A percentile compares a stretch with the other conserved stretches of the same genome.
Conservation (phyloP, 2,797 vertebrate genomes). For the Halcyon badia region DNA sequence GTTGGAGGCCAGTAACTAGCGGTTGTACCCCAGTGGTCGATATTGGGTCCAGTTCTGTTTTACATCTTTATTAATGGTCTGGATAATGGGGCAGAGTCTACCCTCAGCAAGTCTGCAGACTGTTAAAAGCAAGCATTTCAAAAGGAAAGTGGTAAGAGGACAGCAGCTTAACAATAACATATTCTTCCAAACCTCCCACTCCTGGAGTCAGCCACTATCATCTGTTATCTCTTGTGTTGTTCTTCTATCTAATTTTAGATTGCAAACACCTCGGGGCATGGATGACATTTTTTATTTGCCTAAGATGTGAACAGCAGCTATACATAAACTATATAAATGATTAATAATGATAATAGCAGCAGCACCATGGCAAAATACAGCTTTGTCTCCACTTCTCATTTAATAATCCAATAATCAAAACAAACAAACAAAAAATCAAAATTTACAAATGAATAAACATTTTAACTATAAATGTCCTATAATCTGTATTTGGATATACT, state of each 20-base stretch:
- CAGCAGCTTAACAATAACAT: neutral
- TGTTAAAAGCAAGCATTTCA: neutral
- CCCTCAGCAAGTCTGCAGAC: neutral
- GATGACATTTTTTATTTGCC: conserved; percentile 21
- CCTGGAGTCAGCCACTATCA: neutral
- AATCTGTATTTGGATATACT: neutral
- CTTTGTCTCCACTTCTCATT: neutral
- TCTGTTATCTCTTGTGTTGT: neutral
- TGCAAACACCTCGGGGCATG: conserved; percentile 26
- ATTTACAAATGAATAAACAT: neutral
- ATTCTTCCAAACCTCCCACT: neutral
- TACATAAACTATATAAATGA: conserved; percentile 9
- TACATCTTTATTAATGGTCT: neutral
- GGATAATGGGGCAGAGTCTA: neutral
- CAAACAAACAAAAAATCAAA: neutral
- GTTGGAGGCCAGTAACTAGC: neutral
- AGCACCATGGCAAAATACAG: neutral
- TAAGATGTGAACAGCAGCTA: neutral
- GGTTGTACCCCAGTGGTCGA: neutral
- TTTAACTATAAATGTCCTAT: neutral
- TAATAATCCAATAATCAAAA: conserved; percentile 6
- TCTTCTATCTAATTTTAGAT: conserved; percentile 36
- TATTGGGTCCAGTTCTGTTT: neutral
- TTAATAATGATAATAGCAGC: conserved; percentile 26
- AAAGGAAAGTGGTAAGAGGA: neutral